Evolutionary conservation across 2,797 vertebrate genomes (phyloP).

Genomic region (Sitta carolinensis): DNA sequence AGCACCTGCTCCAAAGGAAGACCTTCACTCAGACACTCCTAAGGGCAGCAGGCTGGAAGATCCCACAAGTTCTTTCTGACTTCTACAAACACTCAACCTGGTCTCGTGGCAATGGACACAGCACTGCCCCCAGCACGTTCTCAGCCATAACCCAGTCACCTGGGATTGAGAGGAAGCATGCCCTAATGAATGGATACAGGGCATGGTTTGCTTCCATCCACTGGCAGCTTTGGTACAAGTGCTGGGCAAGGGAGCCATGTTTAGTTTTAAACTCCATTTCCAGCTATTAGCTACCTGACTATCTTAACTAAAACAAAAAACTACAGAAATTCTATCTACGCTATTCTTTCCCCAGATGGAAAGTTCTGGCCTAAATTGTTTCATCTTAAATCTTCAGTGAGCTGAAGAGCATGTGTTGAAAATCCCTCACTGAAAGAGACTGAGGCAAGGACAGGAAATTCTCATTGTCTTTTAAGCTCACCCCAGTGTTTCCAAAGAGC

Average conservation of each 20-base stretch:
- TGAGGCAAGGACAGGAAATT: neutral
- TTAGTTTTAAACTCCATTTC: neutral
- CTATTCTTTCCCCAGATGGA: neutral
- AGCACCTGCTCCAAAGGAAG: neutral
- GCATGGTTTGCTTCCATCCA: neutral
- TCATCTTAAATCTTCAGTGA: neutral
- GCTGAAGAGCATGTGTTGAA: neutral
- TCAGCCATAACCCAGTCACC: accelerated
- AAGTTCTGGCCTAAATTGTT: neutral
- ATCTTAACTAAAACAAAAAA: neutral
- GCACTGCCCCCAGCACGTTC: neutral
- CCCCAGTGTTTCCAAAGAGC: neutral
- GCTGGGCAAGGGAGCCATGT: neutral
- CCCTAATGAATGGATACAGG: accelerated
- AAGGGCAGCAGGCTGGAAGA: neutral
- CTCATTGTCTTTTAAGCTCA: neutral
- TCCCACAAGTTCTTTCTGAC: neutral
- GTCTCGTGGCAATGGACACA: accelerated
- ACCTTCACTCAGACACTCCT: neutral
- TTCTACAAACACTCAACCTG: neutral
- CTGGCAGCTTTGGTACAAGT: neutral
- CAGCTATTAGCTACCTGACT: neutral
- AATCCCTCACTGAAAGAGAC: neutral
- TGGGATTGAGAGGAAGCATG: neutral
- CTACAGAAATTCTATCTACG: neutral